Evolutionary conservation across 2,113 vertebrate genomes (phyloP).

Genomic region (Phylloscopus whistleri): DNA sequence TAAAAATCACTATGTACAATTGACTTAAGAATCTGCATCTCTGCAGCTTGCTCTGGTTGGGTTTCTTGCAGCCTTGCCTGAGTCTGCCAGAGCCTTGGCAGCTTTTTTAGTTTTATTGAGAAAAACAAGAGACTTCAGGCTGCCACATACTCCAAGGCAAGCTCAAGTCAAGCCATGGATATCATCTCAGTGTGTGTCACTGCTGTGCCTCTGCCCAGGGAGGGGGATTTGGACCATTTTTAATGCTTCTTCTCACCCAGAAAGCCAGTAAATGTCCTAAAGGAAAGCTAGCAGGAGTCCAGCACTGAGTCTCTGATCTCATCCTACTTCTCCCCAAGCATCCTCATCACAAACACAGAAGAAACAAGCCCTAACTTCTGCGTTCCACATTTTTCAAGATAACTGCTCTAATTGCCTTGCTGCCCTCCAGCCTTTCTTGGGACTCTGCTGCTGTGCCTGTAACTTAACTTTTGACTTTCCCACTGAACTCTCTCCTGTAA

Average conservation of each 20-base stretch:
- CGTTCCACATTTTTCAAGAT: neutral
- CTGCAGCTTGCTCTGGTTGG: neutral
- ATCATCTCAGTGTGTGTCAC: neutral
- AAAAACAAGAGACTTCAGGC: neutral
- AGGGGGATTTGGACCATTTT: neutral
- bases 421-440: neutral
- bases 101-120: neutral
- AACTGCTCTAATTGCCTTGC: neutral
- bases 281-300: neutral
- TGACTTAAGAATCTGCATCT: neutral
- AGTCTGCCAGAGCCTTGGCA: neutral
- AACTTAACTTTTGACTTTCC: neutral
- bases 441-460: neutral
- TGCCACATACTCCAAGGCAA: neutral
- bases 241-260: neutral
- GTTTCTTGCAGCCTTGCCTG: neutral
- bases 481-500: neutral
- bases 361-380: neutral
- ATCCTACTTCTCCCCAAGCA: fast-evolving
- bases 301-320: neutral
- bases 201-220: neutral
- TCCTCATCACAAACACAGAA: neutral
- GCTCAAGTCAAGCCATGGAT: neutral
- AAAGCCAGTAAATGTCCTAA: neutral
- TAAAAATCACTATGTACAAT: neutral